Base-by-base conservation (phyloP, 2,797 vertebrate species). In the Enteromius argenteus region DNA sequence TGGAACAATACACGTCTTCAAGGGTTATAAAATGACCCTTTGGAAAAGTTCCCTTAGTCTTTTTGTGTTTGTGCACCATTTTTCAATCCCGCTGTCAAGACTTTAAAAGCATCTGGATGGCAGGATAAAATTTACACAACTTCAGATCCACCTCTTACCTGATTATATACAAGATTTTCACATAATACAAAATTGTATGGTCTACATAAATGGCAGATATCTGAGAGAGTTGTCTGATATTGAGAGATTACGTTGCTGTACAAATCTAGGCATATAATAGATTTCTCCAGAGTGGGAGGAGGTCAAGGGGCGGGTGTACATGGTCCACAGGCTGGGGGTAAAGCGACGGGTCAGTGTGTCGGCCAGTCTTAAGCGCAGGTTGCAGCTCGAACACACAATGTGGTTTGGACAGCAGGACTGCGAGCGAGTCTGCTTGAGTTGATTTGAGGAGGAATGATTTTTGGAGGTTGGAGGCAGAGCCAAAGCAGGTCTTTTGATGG, bases 251-350 rank as follows among this genome's bases (percentile, higher is more conserved):
- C 79, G 79, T 44, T 10, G 53, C 32, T 85, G 35, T 62, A 88
- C 67, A 58, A 88, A 89, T 30, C 58, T 75, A 30, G 81, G 86
- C 79, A 90, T 89, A n/a, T 15, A 35, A 81, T 90, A 90, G 35
- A 60, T 39, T 23, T 27, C 30, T 39, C 42, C 35, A 1, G 56
- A 56, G 4, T 64, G 27, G 35, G 39, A 51, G 9, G 67, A 30
- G 5, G 64, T 15, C 39, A 46, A 2, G 1, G 77, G 84, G 5
- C 17, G 67, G 81, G 75, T 80, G 80, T 89, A 89, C 88, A 89
- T 90, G 46, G 88, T 90, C 88, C 89, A 90, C 72, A 90, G 84
- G 13, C 86, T 80, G 3, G 81, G 86, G 44, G 87, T 90, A 74
- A 90, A 89, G 37, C 75, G 71, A 3, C 67, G 80, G 1, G 77